Evolutionary conservation across 1,140 invertebrate genomes (phyloP), one percentile per base, ranked within the genome.

Genomic region (Piezodorus guildinii): DNA sequence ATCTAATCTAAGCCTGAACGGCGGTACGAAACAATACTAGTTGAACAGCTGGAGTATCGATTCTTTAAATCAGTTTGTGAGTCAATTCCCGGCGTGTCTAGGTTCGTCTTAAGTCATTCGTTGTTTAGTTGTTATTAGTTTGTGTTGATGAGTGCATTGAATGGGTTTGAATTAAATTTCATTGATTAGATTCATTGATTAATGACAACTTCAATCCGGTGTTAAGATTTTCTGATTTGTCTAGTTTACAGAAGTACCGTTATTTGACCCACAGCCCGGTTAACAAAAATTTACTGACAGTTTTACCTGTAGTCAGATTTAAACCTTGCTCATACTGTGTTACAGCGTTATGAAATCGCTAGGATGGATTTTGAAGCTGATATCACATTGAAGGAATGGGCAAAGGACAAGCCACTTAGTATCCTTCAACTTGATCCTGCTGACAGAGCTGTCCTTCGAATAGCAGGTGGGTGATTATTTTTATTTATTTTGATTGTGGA

Each of bases 381-480:
- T 74, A 84, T 84, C 71, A 90, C 87, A 74, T 81, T 95, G 75
- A 90, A 93, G 78, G 91, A 94, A 81, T 95, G 92, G 92, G 89
- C 90, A 69, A 90, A 90, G 80, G 90, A 94, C 77, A 94, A 95
- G 77, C 94, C 94, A 68, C 81, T 98, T 71, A 91, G 91, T 76
- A 94, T 97, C 73, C 81, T 97, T 54, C 93, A 96, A 77, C 81
- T 98, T 72, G 91, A 95, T 81, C 87, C 89, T 70, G 91, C 91
- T 69, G 90, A 96, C 80, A 80, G 94, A 74, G 93, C 93, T 67
- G 93, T 98, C 27, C 82, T 97, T 44, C 83, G 91, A 72, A 96
- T 97, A 79, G 93, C 94, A 81, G 94, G 94, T 98, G 76, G 79
- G 82, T 75, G 63, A 39, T 39, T 39, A 10, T 4, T 39, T 39